phyloP scores from a whole-genome alignment of 2,113 vertebrate genomes.

The Lathamus discolor region DNA sequence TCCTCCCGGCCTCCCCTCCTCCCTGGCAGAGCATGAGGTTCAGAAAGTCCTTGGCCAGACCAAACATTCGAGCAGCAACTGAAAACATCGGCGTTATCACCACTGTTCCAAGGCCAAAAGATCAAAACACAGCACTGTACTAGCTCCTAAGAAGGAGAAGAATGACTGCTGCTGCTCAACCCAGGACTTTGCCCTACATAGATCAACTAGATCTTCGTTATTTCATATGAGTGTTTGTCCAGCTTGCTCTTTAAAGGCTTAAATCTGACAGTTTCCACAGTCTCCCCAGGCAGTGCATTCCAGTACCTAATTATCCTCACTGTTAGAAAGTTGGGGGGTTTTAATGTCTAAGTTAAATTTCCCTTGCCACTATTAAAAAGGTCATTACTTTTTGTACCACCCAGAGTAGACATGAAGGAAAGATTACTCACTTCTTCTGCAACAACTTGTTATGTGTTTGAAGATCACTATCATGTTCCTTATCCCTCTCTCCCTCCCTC shows the following conservation, averaged over 20 bases:
- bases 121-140: too few relatives aligned
- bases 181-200: neutral
- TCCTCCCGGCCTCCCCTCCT: too few relatives aligned
- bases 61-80: too few relatives aligned
- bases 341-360: slow-evolving; percentile 14
- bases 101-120: too few relatives aligned
- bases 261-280: neutral
- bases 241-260: neutral
- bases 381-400: neutral
- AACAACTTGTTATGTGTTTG: neutral
- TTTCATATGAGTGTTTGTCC: neutral
- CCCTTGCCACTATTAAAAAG: neutral
- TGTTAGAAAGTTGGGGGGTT: neutral
- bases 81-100: too few relatives aligned
- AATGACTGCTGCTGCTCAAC: too few relatives aligned
- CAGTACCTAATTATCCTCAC: neutral
- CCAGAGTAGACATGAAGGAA: neutral
- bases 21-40: too few relatives aligned
- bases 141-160: too few relatives aligned
- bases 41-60: too few relatives aligned
- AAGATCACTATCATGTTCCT: neutral
- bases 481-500: neutral
- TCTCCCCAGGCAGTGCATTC: neutral
- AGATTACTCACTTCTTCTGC: neutral
- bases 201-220: neutral